These are phyloP conservation scores for Epinotia nisella DNA, from an alignment of 2,888 invertebrate species.

Conservation along the genomic window DNA sequence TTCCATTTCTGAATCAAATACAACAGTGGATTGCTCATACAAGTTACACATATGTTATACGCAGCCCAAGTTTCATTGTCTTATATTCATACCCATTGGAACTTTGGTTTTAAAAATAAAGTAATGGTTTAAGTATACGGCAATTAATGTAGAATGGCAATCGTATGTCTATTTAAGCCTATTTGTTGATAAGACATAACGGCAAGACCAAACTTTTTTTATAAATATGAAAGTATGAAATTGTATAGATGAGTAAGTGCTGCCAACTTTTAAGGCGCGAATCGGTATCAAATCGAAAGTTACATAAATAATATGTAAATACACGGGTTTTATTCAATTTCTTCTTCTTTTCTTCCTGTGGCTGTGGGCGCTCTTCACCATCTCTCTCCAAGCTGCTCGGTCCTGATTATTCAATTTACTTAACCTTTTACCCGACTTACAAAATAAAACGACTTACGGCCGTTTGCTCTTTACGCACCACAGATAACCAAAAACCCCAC, in stretches of 20 bases:
- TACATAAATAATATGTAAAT: too few relatives aligned
- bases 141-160: neutral
- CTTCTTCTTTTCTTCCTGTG: too few relatives aligned
- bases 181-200: neutral
- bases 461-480: neutral
- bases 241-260: neutral
- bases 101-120: neutral
- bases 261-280: neutral
- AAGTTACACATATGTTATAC: neutral
- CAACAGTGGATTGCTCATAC: neutral
- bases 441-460: neutral
- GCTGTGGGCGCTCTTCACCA: too few relatives aligned
- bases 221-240: neutral
- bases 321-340: too few relatives aligned
- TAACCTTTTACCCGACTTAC: neutral
- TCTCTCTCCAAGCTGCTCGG: too few relatives aligned
- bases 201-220: neutral
- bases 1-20: conserved; percentile 2
- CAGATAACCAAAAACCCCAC: neutral
- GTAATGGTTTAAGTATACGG: neutral
- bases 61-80: neutral
- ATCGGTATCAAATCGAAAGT: too few relatives aligned
- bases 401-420: neutral
- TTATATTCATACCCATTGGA: neutral
- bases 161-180: neutral